Conservation (phyloP, 1,140 invertebrate species). For the Dermatophagoides farinae region DNA sequence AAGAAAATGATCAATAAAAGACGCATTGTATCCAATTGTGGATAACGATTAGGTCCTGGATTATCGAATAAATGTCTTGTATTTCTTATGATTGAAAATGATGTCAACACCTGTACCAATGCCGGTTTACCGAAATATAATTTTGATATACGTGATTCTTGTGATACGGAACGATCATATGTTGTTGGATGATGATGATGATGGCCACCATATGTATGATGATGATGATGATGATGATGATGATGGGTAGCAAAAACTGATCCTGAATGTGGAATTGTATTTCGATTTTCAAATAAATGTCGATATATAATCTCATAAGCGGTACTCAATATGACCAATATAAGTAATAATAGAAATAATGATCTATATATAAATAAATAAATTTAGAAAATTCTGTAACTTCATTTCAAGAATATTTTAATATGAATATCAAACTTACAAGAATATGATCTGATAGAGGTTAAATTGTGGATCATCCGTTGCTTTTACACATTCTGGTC, state of each 20-base stretch:
- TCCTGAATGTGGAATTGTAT: neutral
- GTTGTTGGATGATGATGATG: neutral
- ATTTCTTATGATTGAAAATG: neutral
- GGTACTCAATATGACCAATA: neutral
- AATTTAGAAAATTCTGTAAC: neutral
- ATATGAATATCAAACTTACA: neutral
- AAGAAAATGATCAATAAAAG: constrained; percentile 4
- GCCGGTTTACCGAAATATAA: neutral
- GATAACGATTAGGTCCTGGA: neutral
- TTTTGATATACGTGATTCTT: neutral
- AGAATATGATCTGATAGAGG: neutral
- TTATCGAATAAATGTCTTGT: neutral
- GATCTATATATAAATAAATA: neutral
- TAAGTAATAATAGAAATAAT: neutral
- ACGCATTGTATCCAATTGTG: neutral
- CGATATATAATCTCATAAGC: neutral
- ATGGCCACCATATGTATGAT: neutral
- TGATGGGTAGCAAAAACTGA: neutral
- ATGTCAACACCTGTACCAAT: neutral
- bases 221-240: neutral
- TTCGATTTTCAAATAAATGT: neutral
- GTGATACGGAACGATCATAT: neutral
- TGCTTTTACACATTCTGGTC: neutral
- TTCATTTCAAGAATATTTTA: neutral
- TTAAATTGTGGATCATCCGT: neutral